phyloP scores from a whole-genome alignment of 1,140 invertebrate species.

The Calephelis nemesis region DNA sequence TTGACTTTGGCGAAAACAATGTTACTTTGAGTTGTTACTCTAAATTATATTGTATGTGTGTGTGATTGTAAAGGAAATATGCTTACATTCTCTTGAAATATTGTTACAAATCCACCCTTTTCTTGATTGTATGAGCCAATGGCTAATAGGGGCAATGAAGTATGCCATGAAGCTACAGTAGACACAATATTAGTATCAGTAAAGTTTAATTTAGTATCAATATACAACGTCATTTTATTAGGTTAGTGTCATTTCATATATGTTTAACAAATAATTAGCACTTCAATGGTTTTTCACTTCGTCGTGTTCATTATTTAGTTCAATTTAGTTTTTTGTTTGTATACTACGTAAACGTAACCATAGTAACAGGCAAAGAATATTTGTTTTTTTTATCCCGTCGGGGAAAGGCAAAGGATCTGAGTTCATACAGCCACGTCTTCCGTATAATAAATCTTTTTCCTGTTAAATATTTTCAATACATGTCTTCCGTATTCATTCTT shows the following conservation, averaged over 20 bases:
- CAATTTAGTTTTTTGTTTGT: too few relatives aligned
- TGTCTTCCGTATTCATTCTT: too few relatives aligned
- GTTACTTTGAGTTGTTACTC: not conserved
- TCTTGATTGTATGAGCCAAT: conserved; percentile 92
- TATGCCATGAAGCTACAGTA: conserved; percentile 89
- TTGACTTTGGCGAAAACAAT: not conserved
- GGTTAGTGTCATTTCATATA: not conserved
- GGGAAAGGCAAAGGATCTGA: too few relatives aligned
- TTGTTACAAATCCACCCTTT: conserved; percentile 90
- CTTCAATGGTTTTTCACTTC: too few relatives aligned
- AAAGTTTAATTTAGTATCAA: conserved; percentile 87
- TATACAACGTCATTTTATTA: conserved; percentile 85
- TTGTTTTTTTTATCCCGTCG: too few relatives aligned
- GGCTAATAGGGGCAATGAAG: conserved; percentile 87
- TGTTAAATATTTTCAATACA: too few relatives aligned
- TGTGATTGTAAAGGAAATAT: not conserved
- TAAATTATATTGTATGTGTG: too few relatives aligned
- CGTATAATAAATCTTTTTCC: too few relatives aligned
- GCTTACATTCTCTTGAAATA: conserved; percentile 92
- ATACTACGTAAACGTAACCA: conserved; percentile 17
- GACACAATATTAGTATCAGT: conserved; percentile 84
- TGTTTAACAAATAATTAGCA: not conserved
- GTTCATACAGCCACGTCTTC: too few relatives aligned
- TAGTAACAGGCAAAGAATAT: conserved; percentile 21
- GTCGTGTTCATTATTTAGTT: not conserved